phyloP scores from a whole-genome alignment of 2,797 vertebrate species.

The Acanthurus leucopareius region DNA sequence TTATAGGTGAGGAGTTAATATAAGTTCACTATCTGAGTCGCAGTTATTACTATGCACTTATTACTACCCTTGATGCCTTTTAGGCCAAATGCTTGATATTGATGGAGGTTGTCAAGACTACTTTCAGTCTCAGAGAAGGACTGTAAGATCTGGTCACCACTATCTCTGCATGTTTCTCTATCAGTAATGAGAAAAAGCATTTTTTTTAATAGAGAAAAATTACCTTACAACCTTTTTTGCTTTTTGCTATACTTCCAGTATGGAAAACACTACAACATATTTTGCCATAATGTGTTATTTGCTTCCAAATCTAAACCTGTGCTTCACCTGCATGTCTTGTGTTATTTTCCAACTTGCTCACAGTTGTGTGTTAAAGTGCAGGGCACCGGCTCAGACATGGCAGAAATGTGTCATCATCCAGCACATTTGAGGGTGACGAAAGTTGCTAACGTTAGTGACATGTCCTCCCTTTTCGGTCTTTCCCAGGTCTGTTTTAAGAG shows the following conservation, averaged over 20 bases:
- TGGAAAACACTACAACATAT: neutral
- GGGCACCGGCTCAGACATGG: neutral
- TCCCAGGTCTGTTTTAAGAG: constrained; percentile 91
- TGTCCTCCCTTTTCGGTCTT: constrained; percentile 53
- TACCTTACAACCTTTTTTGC: neutral
- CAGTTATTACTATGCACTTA: neutral
- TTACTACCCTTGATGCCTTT: neutral
- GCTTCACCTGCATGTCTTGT: neutral
- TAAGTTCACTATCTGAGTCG: neutral
- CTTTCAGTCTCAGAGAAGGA: neutral
- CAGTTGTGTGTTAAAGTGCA: neutral
- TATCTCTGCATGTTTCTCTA: neutral
- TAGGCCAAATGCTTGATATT: neutral
- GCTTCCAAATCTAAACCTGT: neutral
- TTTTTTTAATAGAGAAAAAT: neutral
- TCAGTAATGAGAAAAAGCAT: too few species aligned
- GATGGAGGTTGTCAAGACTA: neutral
- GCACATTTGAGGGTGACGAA: neutral
- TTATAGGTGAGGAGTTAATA: neutral
- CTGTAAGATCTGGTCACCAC: neutral
- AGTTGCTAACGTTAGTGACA: constrained; percentile 18
- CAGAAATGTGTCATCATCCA: neutral
- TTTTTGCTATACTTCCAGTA: neutral
- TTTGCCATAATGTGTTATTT: neutral
- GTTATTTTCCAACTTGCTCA: neutral